Percentiles rank a stretch among this genome's conserved stretches.
These are phyloP conservation scores for Lasius platythorax DNA, from an alignment of 2,888 invertebrate genomes.

Conservation along the genomic window DNA sequence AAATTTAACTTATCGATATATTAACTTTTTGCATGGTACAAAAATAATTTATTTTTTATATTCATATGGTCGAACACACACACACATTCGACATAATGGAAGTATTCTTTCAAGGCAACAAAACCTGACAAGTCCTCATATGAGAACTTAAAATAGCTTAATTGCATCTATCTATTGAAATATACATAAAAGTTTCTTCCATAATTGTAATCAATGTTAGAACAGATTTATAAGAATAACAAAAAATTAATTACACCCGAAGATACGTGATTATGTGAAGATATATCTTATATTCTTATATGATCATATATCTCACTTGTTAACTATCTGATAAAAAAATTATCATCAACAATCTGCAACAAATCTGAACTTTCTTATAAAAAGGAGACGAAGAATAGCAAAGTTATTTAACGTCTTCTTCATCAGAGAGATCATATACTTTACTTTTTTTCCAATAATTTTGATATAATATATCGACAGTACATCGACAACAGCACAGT, in stretches of 20 bases:
- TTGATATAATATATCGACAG: background rate
- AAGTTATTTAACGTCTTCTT: background rate
- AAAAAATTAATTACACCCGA: background rate
- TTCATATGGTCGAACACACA: background rate
- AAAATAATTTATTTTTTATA: background rate
- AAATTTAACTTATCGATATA: background rate
- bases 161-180: background rate
- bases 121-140: background rate
- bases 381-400: background rate
- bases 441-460: constrained; percentile 2
- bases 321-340: background rate
- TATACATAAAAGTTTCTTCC: background rate
- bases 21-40: background rate
- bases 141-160: background rate
- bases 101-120: background rate
- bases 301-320: background rate
- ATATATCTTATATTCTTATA: background rate
- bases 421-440: background rate
- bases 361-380: background rate
- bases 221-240: background rate
- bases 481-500: background rate
- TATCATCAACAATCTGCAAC: background rate
- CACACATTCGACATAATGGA: background rate
- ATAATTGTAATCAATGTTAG: background rate
- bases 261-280: background rate